Base-by-base conservation (phyloP, 2,888 invertebrate species). In the Tholera decimalis region DNA sequence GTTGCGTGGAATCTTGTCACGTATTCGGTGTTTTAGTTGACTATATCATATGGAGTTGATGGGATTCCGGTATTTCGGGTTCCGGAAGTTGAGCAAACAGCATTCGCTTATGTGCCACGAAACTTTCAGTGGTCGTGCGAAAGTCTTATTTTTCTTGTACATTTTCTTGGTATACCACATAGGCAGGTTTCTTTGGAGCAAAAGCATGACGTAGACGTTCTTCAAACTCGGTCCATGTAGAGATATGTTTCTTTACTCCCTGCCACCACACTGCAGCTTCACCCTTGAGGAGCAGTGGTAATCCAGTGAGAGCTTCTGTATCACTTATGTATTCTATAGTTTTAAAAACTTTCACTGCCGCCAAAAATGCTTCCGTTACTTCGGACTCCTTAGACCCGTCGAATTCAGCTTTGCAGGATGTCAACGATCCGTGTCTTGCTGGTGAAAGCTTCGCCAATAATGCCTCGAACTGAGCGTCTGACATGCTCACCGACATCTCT, bases 261-360 rank as follows among this genome's bases (percentile, higher is more conserved):
- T 60, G 59, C 59, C 43, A 63, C 56, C 63, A 63, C 30, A 63
- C 35, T 26, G 56, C 63, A 33, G 50, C 37, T 33, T 63, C 56
- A 4, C 44, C 43, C 6, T 28, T 44, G 15, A 62, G 43, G 9
- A 63, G 35, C 2, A 62, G 39, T 35, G 63, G 55, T 18, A 63
- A n/a, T 7, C 56, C 28, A 20, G 15, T 33, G n/a, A 56, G 41
- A 7, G 63, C 56, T 7, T 63, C 50, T 24, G 24, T 13, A 43
- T 63, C 63, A 11, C 11, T 37, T 0, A 56, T 4, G 5, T 56
- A 50, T 28, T 55, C 50, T 0, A 54, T n/a, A 0, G 50, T 5
- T 5, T 56, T 63, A 0, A 56, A 63, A 1, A 56, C 35, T 30
- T 20, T 8, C 0, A 28, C 50, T 24, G 50, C 56, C 8, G 49